Evolutionary conservation across 2,797 vertebrate genomes (phyloP), one percentile per base, ranked within the genome.

Genomic region (Australoheros facetus): DNA sequence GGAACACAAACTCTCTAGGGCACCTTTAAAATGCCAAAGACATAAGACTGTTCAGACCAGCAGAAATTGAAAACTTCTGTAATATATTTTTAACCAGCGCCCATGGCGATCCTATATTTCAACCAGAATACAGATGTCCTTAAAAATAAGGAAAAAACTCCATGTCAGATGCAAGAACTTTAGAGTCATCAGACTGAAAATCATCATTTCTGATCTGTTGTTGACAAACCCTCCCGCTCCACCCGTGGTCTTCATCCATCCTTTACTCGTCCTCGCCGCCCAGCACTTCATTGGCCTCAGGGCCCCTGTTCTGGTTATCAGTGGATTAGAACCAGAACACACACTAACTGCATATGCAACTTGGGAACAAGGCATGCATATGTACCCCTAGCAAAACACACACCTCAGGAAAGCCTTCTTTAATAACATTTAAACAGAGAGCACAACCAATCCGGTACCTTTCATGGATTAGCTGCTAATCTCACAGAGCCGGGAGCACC

Each of bases 391-490:
- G 56, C 69, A 78, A 64, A 55, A 81, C 73, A 78, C 71, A 60
- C 45, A 93, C 88, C 92, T 91, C 87, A 85, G 92, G 89, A 91
- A 89, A 89, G 91, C 79, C 86, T 82, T 70, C 90, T 90, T 92
- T 93, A 94, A 94, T 93, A 94, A 91, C 88, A 91, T 92, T 94
- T 92, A 92, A 90, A 94, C 85, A 72, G 87, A 89, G 88, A 87
- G 88, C 85, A 81, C 83, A 91, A 80, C 84, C 90, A 91, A 89
- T 87, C 87, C 58, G 79, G 87, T 89, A 91, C 90, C 90, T 94
- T 94, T 94, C 90, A 94, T 88, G 93, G 94, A 95, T 95, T 95
- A 95, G 84, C 87, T 71, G 87, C 90, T 95, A 95, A 95, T 95
- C 95, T 94, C 89, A 79, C 80, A 74, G 83, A 93, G 87, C 85